These are phyloP conservation scores for Chanos chanos DNA, from an alignment of 2,797 vertebrate genomes.

Conservation along the genomic window DNA sequence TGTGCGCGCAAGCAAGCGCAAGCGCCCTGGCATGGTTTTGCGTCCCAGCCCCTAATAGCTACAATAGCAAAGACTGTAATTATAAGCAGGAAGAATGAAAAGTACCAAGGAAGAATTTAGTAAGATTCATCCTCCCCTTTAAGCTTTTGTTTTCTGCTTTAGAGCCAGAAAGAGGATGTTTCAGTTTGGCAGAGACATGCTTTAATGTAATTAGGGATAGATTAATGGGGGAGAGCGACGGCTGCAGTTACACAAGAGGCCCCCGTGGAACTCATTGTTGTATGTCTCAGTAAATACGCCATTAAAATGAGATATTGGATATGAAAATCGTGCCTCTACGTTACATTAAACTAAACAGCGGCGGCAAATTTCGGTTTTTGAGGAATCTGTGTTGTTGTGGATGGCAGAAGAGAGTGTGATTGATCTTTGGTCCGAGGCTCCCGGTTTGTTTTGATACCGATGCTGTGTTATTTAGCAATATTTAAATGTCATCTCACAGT, in stretches of 20 bases:
- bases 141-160: conserved; percentile 54
- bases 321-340: conserved; percentile 45
- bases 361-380: too few relatives aligned
- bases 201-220: conserved; percentile 62
- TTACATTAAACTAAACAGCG: conserved; percentile 26
- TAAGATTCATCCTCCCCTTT: conserved; percentile 49
- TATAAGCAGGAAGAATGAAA: conserved; percentile 47
- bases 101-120: conserved; percentile 44
- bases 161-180: conserved; percentile 43
- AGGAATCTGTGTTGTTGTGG: too few relatives aligned
- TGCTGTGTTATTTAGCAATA: too few relatives aligned
- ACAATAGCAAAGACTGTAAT: conserved; percentile 56
- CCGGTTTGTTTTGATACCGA: too few relatives aligned
- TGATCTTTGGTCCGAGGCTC: too few relatives aligned
- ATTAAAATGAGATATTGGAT: conserved; percentile 43
- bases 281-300: conserved; percentile 42
- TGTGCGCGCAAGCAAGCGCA: conserved; percentile 35
- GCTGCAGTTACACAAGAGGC: conserved; percentile 28
- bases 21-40: conserved; percentile 45
- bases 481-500: too few relatives aligned
- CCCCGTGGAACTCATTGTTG: conserved; percentile 31
- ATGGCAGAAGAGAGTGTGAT: too few relatives aligned
- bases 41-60: conserved; percentile 39
- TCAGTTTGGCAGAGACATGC: conserved; percentile 17
- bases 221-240: conserved; percentile 54